Base-by-base conservation (phyloP, 53 echinoderm and acorn worm species). In the Apostichopus leukothele region DNA sequence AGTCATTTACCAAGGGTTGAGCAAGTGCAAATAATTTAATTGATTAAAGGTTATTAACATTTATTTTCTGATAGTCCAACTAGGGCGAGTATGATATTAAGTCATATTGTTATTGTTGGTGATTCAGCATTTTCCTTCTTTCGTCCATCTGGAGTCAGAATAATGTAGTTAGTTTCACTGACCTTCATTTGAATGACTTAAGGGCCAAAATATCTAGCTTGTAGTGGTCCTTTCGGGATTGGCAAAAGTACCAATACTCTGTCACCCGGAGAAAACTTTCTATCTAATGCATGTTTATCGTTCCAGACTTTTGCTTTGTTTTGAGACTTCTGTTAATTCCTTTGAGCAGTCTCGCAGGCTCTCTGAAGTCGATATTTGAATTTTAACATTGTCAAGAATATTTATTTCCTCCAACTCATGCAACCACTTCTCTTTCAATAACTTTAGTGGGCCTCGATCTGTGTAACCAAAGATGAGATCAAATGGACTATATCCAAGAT, bases 381-480 rank as follows among this genome's bases (percentile, higher is more conserved):
- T 6, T 53, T 81, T 83, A 21, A 95, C 93, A 91, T 90, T 93
- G 19, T 93, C 93, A 6, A 95, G 84, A 5, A 93, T 18, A 53
- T 89, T 93, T 3, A 76, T 22, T 4, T 91, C 84, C 0, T 25
- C 20, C 23, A 57, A n/a, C 5, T 88, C 80, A 74, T 53, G 14
- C 51, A 95, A 59, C 73, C 77, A 86, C 23, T 23, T 23, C 23
- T 23, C 23, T 23, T 23, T 23, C 23, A 23, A 23, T 23, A 0
- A 9, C 53, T 93, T 90, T 53, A 90, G 55, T 6, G 95, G 95
- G 26, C 91, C 91, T n/a, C 91, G 75, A 13, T 91, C 91, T 3
- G 22, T 22, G 20, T 92, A 90, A 5, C 90, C 95, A 39, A 91
- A 93, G 71, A 95, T 93, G 1, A 93, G 61, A 11, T 91, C 83